Evolutionary conservation across 1,140 invertebrate genomes (phyloP), one percentile per base, ranked within the genome.

Genomic region (Diorhabda elongata): DNA sequence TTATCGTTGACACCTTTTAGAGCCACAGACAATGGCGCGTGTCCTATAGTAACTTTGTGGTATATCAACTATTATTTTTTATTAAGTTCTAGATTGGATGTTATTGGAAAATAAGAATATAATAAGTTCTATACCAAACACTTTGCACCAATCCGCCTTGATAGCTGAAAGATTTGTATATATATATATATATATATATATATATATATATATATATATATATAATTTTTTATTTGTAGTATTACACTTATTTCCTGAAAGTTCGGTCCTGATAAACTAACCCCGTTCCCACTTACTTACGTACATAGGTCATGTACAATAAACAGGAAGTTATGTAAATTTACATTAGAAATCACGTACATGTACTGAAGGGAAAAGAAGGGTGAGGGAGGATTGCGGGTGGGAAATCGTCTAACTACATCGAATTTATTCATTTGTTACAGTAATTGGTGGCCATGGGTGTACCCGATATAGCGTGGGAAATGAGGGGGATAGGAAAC

Each of bases 341-440:
- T 62, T 62, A 62, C 61, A 62, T 62, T 62, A 44, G 61, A 62
- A 62, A 62, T 62, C 61, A 59, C 58, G 61, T 62, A n/a, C 43
- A 11, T 44, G 61, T 52, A 52, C 47, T 52, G 2, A 44, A 3
- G 61, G 61, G 61, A n/a, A 8, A n/a, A 6, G 47, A 2, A 4
- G n/a, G 47, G n/a, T 6, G 47, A n/a, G 4, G 47, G 5, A 9
- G 9, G 47, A n/a, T 52, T 6, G 47, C 47, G 61, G 61, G 58
- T 59, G 52, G n/a, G 41, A 44, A 44, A 44, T 47, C n/a, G 44
- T 44, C 61, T 44, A 44, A 62, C 61, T 44, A 47, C 42, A 62
- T 44, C 61, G 44, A 62, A 44, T 62, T 44, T 62, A 62, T 62
- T 62, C 44, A 44, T 62, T 62, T 44, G 61, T 44, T 44, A 44